These are phyloP conservation scores for Brachyistius frenatus DNA, from an alignment of 2,113 vertebrate genomes.

Conservation along the genomic window DNA sequence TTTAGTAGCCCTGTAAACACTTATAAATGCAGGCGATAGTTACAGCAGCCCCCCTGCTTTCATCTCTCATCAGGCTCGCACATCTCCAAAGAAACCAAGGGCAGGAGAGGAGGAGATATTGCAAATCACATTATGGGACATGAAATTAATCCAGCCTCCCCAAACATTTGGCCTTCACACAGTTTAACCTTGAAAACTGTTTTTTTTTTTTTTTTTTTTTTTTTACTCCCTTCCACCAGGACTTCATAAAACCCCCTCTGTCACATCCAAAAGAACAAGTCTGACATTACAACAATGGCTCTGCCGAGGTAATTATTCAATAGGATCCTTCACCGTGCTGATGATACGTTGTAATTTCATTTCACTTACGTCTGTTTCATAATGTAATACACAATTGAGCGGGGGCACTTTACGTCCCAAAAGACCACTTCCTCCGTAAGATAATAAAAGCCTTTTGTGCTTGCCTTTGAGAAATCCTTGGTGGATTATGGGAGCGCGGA, in stretches of 20 bases:
- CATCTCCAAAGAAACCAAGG: slow-evolving; percentile 77
- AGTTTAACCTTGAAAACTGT: slow-evolving; percentile 79
- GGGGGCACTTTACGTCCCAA: slow-evolving; percentile 72
- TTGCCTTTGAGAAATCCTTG: slow-evolving; percentile 82
- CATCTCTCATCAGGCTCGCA: slow-evolving; percentile 62
- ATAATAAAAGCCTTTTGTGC: slow-evolving; percentile 82
- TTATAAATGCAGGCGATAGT: slow-evolving; percentile 61
- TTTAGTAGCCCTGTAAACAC: slow-evolving; percentile 72
- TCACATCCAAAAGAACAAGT: slow-evolving; percentile 64
- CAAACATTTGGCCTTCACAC: slow-evolving; percentile 78
- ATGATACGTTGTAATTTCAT: slow-evolving; percentile 83
- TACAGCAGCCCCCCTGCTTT: slow-evolving; percentile 43
- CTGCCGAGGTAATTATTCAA: slow-evolving; percentile 74
- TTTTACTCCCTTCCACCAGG: slow-evolving; percentile 47
- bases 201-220: slow-evolving; percentile 16
- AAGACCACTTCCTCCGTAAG: slow-evolving; percentile 81
- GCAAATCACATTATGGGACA: slow-evolving; percentile 82
- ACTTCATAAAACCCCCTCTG: slow-evolving; percentile 42
- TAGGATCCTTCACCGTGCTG: slow-evolving; percentile 66
- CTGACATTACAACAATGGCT: slow-evolving; percentile 75
- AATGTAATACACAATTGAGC: slow-evolving; percentile 76
- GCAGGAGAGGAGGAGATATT: slow-evolving; percentile 73
- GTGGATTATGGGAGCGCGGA: slow-evolving; percentile 76
- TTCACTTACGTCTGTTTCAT: slow-evolving; percentile 80
- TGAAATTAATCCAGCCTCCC: slow-evolving; percentile 80